Percentiles rank a stretch among this genome's conserved stretches.
These are phyloP conservation scores for Acipenser transmontanus DNA, from an alignment of 2,797 vertebrate species.

Conservation along the genomic window DNA sequence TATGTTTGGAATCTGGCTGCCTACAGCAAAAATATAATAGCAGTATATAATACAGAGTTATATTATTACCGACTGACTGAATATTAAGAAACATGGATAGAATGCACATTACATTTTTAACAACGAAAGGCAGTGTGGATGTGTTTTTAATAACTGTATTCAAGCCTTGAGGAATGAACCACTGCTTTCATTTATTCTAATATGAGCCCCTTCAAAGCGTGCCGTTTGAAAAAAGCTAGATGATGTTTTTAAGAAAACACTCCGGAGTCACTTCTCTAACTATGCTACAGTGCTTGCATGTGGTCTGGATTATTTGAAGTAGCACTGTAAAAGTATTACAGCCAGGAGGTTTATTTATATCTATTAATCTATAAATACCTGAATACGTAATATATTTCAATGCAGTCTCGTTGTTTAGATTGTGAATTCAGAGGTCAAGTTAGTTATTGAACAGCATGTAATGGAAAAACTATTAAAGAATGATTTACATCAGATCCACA, in stretches of 20 bases:
- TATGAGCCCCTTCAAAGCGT: constrained; percentile 57
- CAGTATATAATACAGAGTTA: too few species aligned
- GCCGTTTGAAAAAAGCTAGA: constrained; percentile 65
- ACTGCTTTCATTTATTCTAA: constrained; percentile 64
- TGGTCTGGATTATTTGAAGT: too few species aligned
- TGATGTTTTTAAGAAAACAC: constrained; percentile 30
- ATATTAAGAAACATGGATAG: constrained; percentile 51
- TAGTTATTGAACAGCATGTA: background rate
- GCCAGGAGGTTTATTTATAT: too few species aligned
- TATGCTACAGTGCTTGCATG: background rate
- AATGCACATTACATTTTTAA: constrained; percentile 68
- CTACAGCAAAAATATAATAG: too few species aligned
- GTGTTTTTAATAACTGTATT: constrained; percentile 58
- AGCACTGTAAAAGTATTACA: too few species aligned
- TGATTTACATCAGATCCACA: background rate
- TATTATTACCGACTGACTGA: too few species aligned
- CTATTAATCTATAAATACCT: background rate
- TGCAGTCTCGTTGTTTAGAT: background rate
- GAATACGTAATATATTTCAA: background rate
- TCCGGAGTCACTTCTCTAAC: constrained; percentile 39
- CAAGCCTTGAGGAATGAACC: constrained; percentile 63
- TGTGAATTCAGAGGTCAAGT: background rate
- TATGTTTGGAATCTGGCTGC: too few species aligned
- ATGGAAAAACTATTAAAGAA: background rate
- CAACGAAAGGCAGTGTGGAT: constrained; percentile 54